Percentiles rank a stretch among this genome's conserved stretches.
These are phyloP conservation scores for Stichodactyla mertensii DNA, from an alignment of 64 coral and sea anemone genomes.

Conservation along the genomic window DNA sequence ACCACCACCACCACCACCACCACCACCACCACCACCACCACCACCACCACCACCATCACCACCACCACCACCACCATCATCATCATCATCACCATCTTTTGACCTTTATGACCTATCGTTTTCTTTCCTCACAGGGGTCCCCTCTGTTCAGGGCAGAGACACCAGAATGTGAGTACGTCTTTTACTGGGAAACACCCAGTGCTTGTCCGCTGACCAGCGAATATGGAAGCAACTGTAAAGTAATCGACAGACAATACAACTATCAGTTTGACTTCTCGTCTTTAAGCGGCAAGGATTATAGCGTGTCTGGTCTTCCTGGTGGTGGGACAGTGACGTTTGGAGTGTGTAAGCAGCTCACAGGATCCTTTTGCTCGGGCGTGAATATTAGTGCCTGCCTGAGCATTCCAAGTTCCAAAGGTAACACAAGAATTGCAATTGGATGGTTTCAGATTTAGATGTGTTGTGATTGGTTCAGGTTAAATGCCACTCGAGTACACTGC, in stretches of 20 bases:
- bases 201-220: slow-evolving; percentile 46
- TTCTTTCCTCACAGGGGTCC: slow-evolving; percentile 23
- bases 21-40: too few relatives aligned
- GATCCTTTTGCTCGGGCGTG: neutral
- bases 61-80: too few relatives aligned
- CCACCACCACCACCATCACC: too few relatives aligned
- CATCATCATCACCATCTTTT: neutral
- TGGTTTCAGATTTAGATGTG: too few relatives aligned
- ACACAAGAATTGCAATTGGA: too few relatives aligned
- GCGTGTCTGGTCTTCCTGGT: neutral
- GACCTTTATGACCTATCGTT: neutral
- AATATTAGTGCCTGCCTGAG: slow-evolving; percentile 25
- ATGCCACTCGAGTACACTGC: too few relatives aligned
- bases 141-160: slow-evolving; percentile 49
- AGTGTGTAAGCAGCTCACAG: slow-evolving; percentile 6
- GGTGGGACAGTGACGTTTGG: slow-evolving; percentile 15
- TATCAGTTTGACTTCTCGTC: slow-evolving; percentile 34
- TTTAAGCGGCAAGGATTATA: slow-evolving; percentile 28
- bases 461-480: too few relatives aligned
- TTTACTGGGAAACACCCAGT: slow-evolving; percentile 68
- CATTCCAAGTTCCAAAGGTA: neutral
- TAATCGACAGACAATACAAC: slow-evolving; percentile 43
- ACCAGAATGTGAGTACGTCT: slow-evolving; percentile 58
- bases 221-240: slow-evolving; percentile 22
- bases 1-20: too few relatives aligned